Evolutionary conservation across 2,113 vertebrate genomes (phyloP).

Genomic region (Pao palembangensis): DNA sequence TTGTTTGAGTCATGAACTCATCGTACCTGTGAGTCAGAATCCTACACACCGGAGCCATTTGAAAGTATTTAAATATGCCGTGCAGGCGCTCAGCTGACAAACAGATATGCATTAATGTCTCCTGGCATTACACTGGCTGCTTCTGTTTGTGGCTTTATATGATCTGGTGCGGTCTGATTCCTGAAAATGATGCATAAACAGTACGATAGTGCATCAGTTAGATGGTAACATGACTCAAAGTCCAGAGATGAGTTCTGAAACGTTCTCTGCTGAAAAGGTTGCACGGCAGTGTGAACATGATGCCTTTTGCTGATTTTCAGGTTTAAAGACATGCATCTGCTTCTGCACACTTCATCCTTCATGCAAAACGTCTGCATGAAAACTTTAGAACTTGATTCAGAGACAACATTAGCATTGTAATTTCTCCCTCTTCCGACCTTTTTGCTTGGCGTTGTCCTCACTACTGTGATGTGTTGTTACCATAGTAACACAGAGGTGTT

Average conservation of each 20-base stretch:
- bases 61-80: constrained; percentile 57
- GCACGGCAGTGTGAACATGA: too few species aligned
- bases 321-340: neutral
- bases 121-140: constrained; percentile 16
- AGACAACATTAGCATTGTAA: constrained; percentile 2
- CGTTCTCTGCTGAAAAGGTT: neutral
- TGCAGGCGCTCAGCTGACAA: constrained; percentile 40
- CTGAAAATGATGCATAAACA: constrained; percentile 12
- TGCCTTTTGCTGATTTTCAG: neutral
- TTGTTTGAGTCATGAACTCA: constrained; percentile 19
- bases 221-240: constrained; percentile 39
- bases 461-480: constrained; percentile 47
- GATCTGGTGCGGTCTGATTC: constrained; percentile 27
- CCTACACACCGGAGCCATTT: constrained; percentile 28
- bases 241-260: constrained; percentile 39
- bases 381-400: neutral
- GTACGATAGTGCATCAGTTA: neutral
- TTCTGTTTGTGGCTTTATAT: too few species aligned
- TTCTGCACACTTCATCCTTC: neutral
- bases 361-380: neutral
- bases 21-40: constrained; percentile 21
- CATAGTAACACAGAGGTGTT: constrained; percentile 58
- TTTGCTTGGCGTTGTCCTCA: constrained; percentile 15
- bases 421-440: constrained; percentile 20
- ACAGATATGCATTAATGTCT: too few species aligned